phyloP scores from a whole-genome alignment of 1,140 invertebrate species.

The Ditylenchus dipsaci region DNA sequence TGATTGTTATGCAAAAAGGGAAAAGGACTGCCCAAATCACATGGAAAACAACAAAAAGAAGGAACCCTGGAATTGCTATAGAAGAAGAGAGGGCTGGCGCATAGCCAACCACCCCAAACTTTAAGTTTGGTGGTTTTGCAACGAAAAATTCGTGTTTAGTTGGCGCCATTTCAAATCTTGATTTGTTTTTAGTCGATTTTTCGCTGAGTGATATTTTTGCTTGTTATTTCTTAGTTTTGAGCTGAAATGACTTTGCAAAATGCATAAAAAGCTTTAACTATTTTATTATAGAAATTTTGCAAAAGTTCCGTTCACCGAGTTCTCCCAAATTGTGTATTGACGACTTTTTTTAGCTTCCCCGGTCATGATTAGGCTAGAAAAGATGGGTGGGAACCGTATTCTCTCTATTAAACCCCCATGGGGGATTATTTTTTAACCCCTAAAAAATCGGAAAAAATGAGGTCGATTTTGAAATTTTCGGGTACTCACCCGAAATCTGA shows the following conservation, averaged over 20 bases:
- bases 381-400: too few relatives aligned
- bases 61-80: background rate
- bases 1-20: background rate
- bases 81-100: background rate
- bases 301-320: too few relatives aligned
- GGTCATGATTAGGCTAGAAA: too few relatives aligned
- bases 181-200: background rate
- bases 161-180: background rate
- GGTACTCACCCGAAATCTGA: too few relatives aligned
- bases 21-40: background rate
- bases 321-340: too few relatives aligned
- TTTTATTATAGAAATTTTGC: background rate
- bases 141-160: conserved; percentile 14
- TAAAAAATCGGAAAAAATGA: too few relatives aligned
- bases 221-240: background rate
- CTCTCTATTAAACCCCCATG: too few relatives aligned
- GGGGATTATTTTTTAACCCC: too few relatives aligned
- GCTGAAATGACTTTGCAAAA: conserved; percentile 2
- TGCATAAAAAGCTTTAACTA: too few relatives aligned
- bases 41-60: background rate
- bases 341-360: too few relatives aligned
- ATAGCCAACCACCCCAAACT: background rate
- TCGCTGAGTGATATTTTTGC: background rate
- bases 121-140: background rate
- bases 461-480: too few relatives aligned